These are phyloP conservation scores for Sula dactylatra DNA, from an alignment of 2,113 vertebrate species.

Conservation along the genomic window DNA sequence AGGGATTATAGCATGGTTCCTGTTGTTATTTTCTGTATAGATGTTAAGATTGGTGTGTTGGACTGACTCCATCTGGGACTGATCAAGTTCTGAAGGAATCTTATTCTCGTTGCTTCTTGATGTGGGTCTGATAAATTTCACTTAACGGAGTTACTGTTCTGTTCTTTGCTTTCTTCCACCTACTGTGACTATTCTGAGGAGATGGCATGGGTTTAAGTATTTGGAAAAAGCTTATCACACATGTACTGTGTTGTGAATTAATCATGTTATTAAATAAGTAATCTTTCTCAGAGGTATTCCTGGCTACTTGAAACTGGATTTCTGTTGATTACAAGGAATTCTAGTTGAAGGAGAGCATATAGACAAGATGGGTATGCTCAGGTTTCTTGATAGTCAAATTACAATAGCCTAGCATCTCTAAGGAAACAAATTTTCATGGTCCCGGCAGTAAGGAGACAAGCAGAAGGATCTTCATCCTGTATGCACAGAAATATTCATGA, in stretches of 20 bases:
- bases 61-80: not conserved
- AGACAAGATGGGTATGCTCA: not conserved
- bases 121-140: not conserved
- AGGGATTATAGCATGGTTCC: not conserved
- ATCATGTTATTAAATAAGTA: not conserved
- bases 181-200: not conserved
- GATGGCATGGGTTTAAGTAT: not conserved
- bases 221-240: not conserved
- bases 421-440: not conserved
- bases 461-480: not conserved
- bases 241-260: not conserved
- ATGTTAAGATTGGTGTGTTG: not conserved
- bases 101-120: not conserved
- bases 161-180: not conserved
- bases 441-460: not conserved
- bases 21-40: not conserved
- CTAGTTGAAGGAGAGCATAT: not conserved
- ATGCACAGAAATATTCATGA: constrained; percentile 57
- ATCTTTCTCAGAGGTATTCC: not conserved
- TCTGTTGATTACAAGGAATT: not conserved
- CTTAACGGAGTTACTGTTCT: not conserved
- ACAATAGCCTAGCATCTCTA: not conserved
- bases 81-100: not conserved
- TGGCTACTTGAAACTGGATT: not conserved
- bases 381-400: not conserved